phyloP scores from a whole-genome alignment of 2,113 vertebrate genomes.

The Hippolais icterina region DNA sequence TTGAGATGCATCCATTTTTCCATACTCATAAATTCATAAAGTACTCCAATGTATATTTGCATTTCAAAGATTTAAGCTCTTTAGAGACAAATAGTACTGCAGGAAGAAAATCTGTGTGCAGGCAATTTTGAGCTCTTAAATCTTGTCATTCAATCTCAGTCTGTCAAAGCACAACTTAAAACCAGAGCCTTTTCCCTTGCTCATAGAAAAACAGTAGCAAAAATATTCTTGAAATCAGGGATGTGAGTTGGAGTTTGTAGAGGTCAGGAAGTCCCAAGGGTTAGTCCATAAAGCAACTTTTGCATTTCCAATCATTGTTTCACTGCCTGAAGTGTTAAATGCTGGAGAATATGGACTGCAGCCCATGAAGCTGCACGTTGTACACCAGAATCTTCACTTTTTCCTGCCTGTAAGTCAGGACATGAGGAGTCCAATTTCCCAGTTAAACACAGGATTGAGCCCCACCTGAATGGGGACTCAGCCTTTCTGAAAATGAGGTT shows the following conservation, averaged over 20 bases:
- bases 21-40: background rate
- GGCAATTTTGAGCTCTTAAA: background rate
- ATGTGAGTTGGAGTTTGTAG: background rate
- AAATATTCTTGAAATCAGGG: background rate
- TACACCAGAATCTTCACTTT: background rate
- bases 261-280: background rate
- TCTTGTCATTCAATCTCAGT: background rate
- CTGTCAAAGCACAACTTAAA: background rate
- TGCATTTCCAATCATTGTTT: background rate
- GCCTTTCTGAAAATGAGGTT: background rate
- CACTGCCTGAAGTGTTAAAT: background rate
- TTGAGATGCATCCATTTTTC: background rate
- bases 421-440: background rate
- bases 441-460: background rate
- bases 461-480: background rate
- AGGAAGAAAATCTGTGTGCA: background rate
- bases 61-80: slow-evolving; percentile 21
- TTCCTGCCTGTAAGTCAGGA: background rate
- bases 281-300: background rate
- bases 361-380: background rate
- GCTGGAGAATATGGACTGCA: background rate
- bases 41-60: background rate
- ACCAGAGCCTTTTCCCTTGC: background rate
- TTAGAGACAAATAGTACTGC: background rate
- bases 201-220: background rate